Percentiles rank a stretch among this genome's conserved stretches.
phyloP scores from a whole-genome alignment of 2,888 invertebrate species.

The Gonocerus acuteangulatus region DNA sequence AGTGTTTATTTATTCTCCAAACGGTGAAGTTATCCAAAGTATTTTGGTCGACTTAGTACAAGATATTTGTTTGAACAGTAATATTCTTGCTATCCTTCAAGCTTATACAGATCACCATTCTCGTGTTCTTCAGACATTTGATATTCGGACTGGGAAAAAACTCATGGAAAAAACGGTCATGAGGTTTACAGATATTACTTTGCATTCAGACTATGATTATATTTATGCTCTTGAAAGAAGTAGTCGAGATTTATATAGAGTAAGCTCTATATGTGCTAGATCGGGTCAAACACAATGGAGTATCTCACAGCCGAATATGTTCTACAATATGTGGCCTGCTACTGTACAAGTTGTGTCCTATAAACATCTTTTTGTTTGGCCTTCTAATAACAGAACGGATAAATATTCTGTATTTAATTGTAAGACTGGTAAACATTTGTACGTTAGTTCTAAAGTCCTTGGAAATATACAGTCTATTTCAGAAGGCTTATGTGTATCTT shows the following conservation, averaged over 20 bases:
- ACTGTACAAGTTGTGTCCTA: constrained; percentile 13
- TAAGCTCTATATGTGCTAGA: constrained; percentile 17
- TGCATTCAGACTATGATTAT: constrained; percentile 11
- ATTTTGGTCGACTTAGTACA: neutral
- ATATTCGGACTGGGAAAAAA: constrained; percentile 10
- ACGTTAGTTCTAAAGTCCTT: constrained; percentile 2
- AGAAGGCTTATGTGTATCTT: constrained; percentile 1
- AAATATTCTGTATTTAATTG: constrained; percentile 15
- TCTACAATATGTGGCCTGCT: constrained; percentile 18
- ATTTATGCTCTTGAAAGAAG: constrained; percentile 21
- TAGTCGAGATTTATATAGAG: constrained; percentile 17
- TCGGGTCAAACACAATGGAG: constrained; percentile 6
- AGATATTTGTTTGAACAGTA: constrained; percentile 17
- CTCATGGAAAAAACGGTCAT: constrained; percentile 17
- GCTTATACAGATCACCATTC: constrained; percentile 5
- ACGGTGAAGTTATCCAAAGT: constrained; percentile 1
- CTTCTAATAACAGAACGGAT: constrained; percentile 11
- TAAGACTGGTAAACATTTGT: constrained; percentile 16
- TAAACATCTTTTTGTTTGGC: constrained; percentile 16
- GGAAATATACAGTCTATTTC: constrained; percentile 13
- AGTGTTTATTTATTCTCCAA: constrained; percentile 8
- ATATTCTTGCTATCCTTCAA: constrained; percentile 5
- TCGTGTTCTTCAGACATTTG: constrained; percentile 7
- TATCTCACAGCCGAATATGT: constrained; percentile 14
- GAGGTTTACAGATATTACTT: constrained; percentile 18